These are phyloP conservation scores for Morus bassanus DNA, from an alignment of 2,797 vertebrate genomes.

Conservation along the genomic window DNA sequence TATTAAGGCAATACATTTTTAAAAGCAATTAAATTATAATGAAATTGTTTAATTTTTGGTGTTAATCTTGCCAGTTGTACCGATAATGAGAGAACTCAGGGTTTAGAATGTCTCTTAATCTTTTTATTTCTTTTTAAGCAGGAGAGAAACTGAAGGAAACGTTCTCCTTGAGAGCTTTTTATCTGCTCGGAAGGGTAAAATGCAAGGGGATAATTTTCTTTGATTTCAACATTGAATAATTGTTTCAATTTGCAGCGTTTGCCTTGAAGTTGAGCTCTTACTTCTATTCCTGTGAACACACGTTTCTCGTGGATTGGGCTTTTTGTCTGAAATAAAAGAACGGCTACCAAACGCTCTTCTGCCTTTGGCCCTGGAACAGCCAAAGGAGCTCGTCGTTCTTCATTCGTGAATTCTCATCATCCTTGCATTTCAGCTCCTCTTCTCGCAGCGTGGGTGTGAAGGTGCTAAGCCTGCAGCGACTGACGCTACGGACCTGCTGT, in stretches of 20 bases:
- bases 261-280: not conserved
- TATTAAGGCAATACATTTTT: slow-evolving; percentile 11
- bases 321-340: not conserved
- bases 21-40: slow-evolving; percentile 32
- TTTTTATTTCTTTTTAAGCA: not conserved
- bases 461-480: not conserved
- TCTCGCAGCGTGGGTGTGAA: not conserved
- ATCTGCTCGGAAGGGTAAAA: not conserved
- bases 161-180: not conserved
- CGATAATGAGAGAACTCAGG: not conserved
- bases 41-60: not conserved
- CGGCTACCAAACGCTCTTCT: not conserved
- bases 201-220: not conserved
- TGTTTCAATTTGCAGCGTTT: slow-evolving; percentile 16
- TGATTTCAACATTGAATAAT: not conserved
- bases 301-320: accelerated
- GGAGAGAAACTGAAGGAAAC: not conserved
- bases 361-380: not conserved
- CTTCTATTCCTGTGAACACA: not conserved
- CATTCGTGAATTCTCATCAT: not conserved
- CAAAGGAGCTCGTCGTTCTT: not conserved
- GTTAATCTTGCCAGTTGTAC: slow-evolving; percentile 8
- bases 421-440: not conserved
- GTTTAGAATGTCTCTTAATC: not conserved
- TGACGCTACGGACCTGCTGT: not conserved